Percentiles rank a stretch among this genome's conserved stretches.
Evolutionary conservation across 2,888 invertebrate species (phyloP).

Genomic region (Leptothorax acervorum): DNA sequence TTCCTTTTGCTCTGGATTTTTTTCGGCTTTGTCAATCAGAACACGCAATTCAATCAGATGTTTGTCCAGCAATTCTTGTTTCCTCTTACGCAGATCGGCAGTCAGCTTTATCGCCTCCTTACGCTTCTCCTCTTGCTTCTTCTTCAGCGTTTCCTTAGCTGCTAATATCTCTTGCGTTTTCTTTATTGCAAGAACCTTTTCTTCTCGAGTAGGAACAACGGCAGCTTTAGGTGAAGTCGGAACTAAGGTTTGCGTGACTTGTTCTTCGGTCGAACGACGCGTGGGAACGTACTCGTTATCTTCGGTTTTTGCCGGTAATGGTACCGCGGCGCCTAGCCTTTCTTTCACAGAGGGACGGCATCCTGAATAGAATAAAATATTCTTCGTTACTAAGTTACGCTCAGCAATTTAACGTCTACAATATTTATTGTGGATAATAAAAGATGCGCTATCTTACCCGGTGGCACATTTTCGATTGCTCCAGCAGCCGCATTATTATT

Average conservation of each 20-base stretch:
- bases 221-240: constrained; percentile 85
- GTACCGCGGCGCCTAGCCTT: constrained; percentile 81
- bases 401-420: not conserved
- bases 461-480: constrained; percentile 84
- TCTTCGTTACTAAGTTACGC: not conserved
- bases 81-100: constrained; percentile 93
- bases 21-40: constrained; percentile 93
- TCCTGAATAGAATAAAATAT: constrained; percentile 68
- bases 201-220: constrained; percentile 78
- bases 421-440: constrained; percentile 21
- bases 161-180: constrained; percentile 88
- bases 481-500: constrained; percentile 81
- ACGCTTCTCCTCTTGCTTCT: constrained; percentile 91
- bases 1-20: constrained; percentile 92
- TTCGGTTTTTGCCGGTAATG: constrained; percentile 78
- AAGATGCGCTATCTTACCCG: constrained; percentile 77
- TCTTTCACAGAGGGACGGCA: constrained; percentile 84
- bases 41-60: constrained; percentile 95
- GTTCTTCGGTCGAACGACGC: constrained; percentile 81
- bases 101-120: constrained; percentile 92
- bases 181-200: constrained; percentile 86
- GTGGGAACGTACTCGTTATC: constrained; percentile 84
- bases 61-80: constrained; percentile 94
- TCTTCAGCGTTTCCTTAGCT: constrained; percentile 90
- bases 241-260: constrained; percentile 75